A percentile compares a stretch with the other conserved stretches of the same genome.
Evolutionary conservation across 1,140 invertebrate genomes (phyloP).

Genomic region (Saccostrea cuccullata): DNA sequence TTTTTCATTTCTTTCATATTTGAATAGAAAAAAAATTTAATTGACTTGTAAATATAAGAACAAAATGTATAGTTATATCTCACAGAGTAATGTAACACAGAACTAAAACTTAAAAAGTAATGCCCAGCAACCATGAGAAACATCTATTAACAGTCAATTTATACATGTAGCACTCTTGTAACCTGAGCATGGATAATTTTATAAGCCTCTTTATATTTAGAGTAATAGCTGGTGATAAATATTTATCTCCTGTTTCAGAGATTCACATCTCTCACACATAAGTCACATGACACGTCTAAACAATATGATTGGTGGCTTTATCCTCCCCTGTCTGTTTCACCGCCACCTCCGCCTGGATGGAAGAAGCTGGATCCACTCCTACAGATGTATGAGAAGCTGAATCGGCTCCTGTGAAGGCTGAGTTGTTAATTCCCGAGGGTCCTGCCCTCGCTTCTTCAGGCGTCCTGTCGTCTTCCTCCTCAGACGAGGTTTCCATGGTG

Average conservation of each 20-base stretch:
- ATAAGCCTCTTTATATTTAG: background rate
- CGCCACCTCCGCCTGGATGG: background rate
- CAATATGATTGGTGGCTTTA: slow-evolving; percentile 12
- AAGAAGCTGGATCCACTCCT: background rate
- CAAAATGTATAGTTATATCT: no score
- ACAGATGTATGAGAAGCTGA: background rate
- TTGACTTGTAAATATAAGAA: no score
- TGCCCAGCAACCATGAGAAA: slow-evolving; percentile 18
- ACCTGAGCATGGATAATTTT: background rate
- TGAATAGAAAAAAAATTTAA: no score
- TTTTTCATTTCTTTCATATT: no score
- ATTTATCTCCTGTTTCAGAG: background rate
- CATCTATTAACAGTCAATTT: background rate
- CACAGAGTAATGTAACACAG: no score
- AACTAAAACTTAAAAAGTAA: background rate
- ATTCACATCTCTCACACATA: background rate
- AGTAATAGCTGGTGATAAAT: background rate
- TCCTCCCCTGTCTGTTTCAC: background rate
- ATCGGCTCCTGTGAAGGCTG: background rate
- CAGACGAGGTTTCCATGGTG: slow-evolving; percentile 23
- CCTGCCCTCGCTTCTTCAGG: background rate
- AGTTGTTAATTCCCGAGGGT: background rate
- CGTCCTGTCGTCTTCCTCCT: background rate
- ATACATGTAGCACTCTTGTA: background rate
- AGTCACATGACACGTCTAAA: background rate